Percentiles rank a stretch among this genome's conserved stretches.
These are phyloP conservation scores for Tenebrosternarchus preto DNA, from an alignment of 2,113 vertebrate species.

Conservation along the genomic window DNA sequence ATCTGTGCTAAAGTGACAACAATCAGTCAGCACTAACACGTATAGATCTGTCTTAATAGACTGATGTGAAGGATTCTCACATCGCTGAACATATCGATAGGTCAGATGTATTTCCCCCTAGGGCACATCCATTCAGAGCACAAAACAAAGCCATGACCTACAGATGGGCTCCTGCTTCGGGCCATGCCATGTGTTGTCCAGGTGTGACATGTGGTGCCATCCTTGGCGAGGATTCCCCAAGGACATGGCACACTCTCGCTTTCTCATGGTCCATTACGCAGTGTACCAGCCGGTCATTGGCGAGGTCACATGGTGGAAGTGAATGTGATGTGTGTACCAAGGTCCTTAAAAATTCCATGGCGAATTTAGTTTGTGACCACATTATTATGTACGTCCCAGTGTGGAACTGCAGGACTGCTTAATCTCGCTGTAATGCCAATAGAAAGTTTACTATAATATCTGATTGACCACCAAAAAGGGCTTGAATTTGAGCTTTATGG, in stretches of 20 bases:
- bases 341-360: neutral
- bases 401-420: too few species aligned
- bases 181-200: neutral
- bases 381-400: too few species aligned
- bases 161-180: neutral
- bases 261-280: neutral
- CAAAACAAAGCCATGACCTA: neutral
- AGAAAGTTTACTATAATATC: too few species aligned
- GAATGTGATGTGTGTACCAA: too few species aligned
- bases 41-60: constrained; percentile 32
- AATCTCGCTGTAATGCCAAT: too few species aligned
- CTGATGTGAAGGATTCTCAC: constrained; percentile 24
- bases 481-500: too few species aligned
- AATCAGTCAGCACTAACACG: neutral
- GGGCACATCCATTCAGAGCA: neutral
- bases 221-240: neutral
- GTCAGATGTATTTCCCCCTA: neutral
- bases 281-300: neutral
- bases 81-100: neutral
- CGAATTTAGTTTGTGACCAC: too few species aligned
- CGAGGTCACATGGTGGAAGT: neutral
- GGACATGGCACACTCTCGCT: neutral
- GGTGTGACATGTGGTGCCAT: too few species aligned
- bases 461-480: too few species aligned
- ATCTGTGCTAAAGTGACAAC: constrained; percentile 21